Conservation (phyloP, 1,140 invertebrate genomes). For the Pristionchus pacificus region DNA sequence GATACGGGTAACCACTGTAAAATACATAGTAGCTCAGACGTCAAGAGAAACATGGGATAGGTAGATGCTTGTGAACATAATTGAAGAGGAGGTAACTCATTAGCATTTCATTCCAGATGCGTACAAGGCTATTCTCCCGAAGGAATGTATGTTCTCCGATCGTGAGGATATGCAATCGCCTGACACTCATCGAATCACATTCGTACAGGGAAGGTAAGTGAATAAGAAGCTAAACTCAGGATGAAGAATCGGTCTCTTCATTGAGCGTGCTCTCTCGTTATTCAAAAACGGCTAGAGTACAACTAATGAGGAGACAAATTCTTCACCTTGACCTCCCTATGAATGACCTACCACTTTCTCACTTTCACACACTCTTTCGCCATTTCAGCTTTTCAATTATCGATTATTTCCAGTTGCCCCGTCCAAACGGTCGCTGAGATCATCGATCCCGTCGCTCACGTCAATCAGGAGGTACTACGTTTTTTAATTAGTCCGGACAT, state of each 20-base stretch:
- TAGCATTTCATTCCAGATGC: constrained; percentile 40
- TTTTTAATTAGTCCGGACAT: too few relatives aligned
- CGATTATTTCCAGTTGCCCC: constrained; percentile 32
- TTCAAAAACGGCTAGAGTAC: neutral
- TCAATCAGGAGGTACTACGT: constrained; percentile 29
- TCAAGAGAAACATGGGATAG: too few relatives aligned
- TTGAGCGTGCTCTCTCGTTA: too few relatives aligned
- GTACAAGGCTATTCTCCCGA: constrained; percentile 36
- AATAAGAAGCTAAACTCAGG: too few relatives aligned
- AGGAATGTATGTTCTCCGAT: constrained; percentile 40
- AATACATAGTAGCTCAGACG: too few relatives aligned
- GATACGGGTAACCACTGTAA: too few relatives aligned
- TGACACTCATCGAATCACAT: constrained; percentile 33
- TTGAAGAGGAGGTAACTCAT: too few relatives aligned
- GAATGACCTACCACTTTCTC: too few relatives aligned
- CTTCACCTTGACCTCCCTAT: neutral
- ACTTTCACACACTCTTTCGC: too few relatives aligned
- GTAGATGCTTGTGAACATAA: too few relatives aligned
- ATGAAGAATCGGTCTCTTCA: too few relatives aligned
- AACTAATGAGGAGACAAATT: neutral
- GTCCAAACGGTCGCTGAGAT: constrained; percentile 30
- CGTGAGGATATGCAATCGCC: constrained; percentile 33
- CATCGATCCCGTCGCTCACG: constrained; percentile 37
- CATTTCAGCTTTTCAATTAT: neutral
- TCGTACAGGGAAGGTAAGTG: constrained; percentile 38